Evolutionary conservation across 2,888 invertebrate species (phyloP).

Genomic region (Drosophila rubida): DNA sequence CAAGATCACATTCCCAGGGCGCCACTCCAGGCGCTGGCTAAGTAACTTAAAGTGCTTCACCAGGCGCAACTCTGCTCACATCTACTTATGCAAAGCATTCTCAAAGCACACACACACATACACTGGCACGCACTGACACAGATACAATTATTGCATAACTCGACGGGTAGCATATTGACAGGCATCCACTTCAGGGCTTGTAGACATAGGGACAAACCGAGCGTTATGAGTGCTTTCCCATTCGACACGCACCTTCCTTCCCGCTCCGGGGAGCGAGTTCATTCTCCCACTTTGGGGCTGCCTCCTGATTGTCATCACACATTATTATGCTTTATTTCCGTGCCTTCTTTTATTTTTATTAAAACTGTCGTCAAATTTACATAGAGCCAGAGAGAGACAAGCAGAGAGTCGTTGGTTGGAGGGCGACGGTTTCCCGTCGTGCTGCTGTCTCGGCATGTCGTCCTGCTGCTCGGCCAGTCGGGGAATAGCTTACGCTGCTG

Average conservation of each 20-base stretch:
- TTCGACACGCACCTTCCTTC: slow-evolving; percentile 67
- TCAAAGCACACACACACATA: slow-evolving; percentile 3
- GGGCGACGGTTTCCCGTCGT: slow-evolving; percentile 43
- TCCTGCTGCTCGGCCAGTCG: slow-evolving; percentile 39
- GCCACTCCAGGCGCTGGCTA: slow-evolving; percentile 53
- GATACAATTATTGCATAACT: slow-evolving; percentile 51
- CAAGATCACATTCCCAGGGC: slow-evolving; percentile 50
- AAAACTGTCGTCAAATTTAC: slow-evolving; percentile 67
- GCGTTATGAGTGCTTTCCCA: slow-evolving; percentile 75
- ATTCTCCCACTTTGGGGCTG: slow-evolving; percentile 21
- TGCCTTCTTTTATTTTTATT: slow-evolving; percentile 56
- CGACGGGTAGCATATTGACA: slow-evolving; percentile 71
- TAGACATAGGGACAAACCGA: slow-evolving; percentile 40
- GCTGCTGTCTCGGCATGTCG: slow-evolving; percentile 56
- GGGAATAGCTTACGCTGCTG: slow-evolving; percentile 9
- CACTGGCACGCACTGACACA: slow-evolving; percentile 17
- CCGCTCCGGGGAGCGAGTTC: background rate
- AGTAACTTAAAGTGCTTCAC: slow-evolving; percentile 67
- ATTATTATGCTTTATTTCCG: slow-evolving; percentile 79
- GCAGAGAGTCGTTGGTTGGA: slow-evolving; percentile 15
- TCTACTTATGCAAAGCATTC: slow-evolving; percentile 29
- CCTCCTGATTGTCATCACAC: slow-evolving; percentile 65
- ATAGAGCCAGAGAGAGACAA: slow-evolving; percentile 31
- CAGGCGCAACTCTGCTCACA: slow-evolving; percentile 19
- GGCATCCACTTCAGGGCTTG: slow-evolving; percentile 38